phyloP scores from a whole-genome alignment of 2,888 invertebrate genomes.

The Xestia sexstrigata region DNA sequence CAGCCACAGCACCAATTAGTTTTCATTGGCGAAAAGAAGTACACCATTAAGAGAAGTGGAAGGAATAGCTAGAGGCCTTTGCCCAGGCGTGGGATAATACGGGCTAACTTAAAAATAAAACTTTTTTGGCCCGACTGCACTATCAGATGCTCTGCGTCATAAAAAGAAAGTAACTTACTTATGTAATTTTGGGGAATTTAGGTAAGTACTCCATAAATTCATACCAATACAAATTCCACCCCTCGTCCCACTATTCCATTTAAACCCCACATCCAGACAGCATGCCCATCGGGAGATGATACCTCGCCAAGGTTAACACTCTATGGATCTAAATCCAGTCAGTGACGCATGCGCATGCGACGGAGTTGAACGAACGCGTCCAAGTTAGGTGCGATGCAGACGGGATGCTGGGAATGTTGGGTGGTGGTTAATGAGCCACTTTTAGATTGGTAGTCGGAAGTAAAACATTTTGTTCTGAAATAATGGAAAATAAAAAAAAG shows the following conservation, averaged over 20 bases:
- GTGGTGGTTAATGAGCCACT: constrained; percentile 8
- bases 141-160: neutral
- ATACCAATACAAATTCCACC: neutral
- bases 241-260: constrained; percentile 20
- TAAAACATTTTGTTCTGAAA: neutral
- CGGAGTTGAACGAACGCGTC: constrained; percentile 64
- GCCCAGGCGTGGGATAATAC: too few species aligned
- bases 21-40: neutral
- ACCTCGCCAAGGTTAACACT: constrained; percentile 65
- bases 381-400: constrained; percentile 38
- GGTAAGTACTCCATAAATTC: neutral
- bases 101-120: too few species aligned
- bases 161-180: too few species aligned
- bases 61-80: too few species aligned
- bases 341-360: constrained; percentile 65
- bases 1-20: too few species aligned
- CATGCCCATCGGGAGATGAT: constrained; percentile 50
- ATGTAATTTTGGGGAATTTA: neutral
- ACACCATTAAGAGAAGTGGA: too few species aligned
- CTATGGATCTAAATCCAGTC: constrained; percentile 62
- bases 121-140: neutral
- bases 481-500: too few species aligned
- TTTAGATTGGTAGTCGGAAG: neutral
- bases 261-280: constrained; percentile 7
- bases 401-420: constrained; percentile 22